A percentile compares a stretch with the other conserved stretches of the same genome.
Conservation (phyloP, 2,888 invertebrate genomes). For the Callinectes sapidus region DNA sequence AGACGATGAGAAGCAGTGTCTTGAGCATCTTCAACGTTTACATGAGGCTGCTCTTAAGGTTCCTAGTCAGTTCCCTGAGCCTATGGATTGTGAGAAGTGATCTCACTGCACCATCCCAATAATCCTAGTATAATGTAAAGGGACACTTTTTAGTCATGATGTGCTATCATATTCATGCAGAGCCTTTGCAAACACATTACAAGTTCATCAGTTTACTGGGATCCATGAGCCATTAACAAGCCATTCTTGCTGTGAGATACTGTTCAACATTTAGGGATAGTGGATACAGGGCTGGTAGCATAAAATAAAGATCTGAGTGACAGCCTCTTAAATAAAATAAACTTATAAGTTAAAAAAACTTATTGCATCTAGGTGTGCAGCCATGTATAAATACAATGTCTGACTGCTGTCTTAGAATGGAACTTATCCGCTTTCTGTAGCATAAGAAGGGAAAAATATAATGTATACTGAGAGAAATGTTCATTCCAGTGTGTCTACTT, state of each 20-base stretch:
- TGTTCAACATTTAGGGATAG: too few relatives aligned
- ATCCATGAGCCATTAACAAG: too few relatives aligned
- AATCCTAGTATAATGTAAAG: background rate
- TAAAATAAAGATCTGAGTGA: too few relatives aligned
- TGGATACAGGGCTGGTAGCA: too few relatives aligned
- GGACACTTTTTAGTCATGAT: background rate
- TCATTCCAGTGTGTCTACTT: background rate
- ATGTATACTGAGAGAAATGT: background rate
- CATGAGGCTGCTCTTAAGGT: slow-evolving; percentile 54
- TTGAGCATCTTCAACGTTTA: slow-evolving; percentile 46
- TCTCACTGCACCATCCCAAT: background rate
- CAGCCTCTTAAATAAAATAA: too few relatives aligned
- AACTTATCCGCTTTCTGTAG: background rate
- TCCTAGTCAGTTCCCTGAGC: background rate
- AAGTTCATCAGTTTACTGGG: background rate
- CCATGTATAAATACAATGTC: background rate
- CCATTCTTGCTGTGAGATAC: too few relatives aligned
- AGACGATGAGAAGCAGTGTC: background rate
- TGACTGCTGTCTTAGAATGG: background rate
- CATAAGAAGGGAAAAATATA: background rate
- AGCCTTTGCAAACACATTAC: background rate
- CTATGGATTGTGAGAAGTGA: slow-evolving; percentile 20
- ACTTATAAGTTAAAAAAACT: background rate
- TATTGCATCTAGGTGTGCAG: background rate
- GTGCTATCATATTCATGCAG: background rate